Evolutionary conservation across 2,888 invertebrate genomes (phyloP), one percentile per base, ranked within the genome.

Genomic region (Drosophila crucigera): DNA sequence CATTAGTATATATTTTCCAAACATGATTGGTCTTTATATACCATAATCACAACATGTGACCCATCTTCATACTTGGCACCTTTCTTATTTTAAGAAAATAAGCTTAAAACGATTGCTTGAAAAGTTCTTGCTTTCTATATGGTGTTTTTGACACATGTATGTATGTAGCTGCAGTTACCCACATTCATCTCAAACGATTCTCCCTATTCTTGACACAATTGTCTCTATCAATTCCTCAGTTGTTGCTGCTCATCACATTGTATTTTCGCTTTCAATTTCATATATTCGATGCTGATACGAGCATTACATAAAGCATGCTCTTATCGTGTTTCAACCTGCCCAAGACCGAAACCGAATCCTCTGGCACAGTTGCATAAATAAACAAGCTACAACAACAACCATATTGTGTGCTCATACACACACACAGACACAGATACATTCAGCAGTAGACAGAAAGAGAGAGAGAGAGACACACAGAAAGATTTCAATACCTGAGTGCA

Each of bases 401-500:
- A 62, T 47, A 39, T 47, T 25, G 25, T 47, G 28, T 47, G 22
- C 49, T 39, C 66, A 63, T 33, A 63, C 37, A 63, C 37, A 65
- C 49, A 61, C 47, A 66, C 35, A 64, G 3, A 47, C 22, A 7
- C 22, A 14, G 7, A 14, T 14, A 47, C 14, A 47, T 16, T 16
- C 47, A 47, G 22, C 14, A 22, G 9, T 9, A 47, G 22, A 16
- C 4, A 19, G 1, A 54, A 9, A 2, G 31, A 31, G 9, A 30
- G 30, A 7, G 6, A 30, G 41, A 16, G 0, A 50, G 19, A 14
- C n/a, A 55, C 39, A 54, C 2, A 47, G 39, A 52, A 71, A 78
- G 77, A 82, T 81, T 86, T 80, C 89, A 84, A 82, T 80, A 84
- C 78, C 89, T 89, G 82, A 79, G 87, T 82, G 87, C 76, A 79